Percentiles rank a stretch among this genome's conserved stretches.
Evolutionary conservation across 2,888 invertebrate genomes (phyloP).

Genomic region (Malthinus flaveolus): DNA sequence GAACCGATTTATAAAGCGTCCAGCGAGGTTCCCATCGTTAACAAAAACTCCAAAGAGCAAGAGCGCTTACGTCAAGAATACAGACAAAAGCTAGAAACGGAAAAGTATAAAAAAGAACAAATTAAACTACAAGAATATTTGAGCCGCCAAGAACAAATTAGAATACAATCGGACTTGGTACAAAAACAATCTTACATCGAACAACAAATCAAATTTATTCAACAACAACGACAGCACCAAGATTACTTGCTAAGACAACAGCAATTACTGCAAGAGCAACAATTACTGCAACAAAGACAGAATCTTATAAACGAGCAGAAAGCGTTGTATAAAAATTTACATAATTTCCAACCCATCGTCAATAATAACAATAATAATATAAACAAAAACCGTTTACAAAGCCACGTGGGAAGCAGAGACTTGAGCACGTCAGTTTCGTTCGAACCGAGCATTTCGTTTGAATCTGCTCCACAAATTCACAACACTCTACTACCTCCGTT

Average conservation of each 20-base stretch:
- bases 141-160: slow-evolving; percentile 51
- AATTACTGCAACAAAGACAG: slow-evolving; percentile 49
- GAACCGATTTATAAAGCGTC: slow-evolving; percentile 69
- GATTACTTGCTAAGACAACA: slow-evolving; percentile 69
- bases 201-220: slow-evolving; percentile 57
- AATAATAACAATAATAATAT: slow-evolving; percentile 2
- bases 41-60: slow-evolving; percentile 28
- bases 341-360: slow-evolving; percentile 39
- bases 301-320: slow-evolving; percentile 43
- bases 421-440: slow-evolving; percentile 50
- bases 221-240: slow-evolving; percentile 68
- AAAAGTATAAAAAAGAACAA: slow-evolving; percentile 27
- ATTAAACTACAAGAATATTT: slow-evolving; percentile 52
- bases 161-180: slow-evolving; percentile 57
- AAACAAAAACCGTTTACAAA: not conserved
- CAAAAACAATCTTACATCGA: slow-evolving; percentile 64
- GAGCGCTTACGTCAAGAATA: slow-evolving; percentile 34
- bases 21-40: slow-evolving; percentile 38
- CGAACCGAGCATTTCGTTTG: slow-evolving; percentile 58
- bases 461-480: slow-evolving; percentile 36
- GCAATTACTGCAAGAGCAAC: slow-evolving; percentile 63
- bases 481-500: slow-evolving; percentile 24
- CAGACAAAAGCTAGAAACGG: slow-evolving; percentile 32
- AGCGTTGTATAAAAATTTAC: slow-evolving; percentile 52
- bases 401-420: not conserved